Base-by-base conservation (phyloP, 2,888 invertebrate genomes). In the Chymomyza fuscimana region DNA sequence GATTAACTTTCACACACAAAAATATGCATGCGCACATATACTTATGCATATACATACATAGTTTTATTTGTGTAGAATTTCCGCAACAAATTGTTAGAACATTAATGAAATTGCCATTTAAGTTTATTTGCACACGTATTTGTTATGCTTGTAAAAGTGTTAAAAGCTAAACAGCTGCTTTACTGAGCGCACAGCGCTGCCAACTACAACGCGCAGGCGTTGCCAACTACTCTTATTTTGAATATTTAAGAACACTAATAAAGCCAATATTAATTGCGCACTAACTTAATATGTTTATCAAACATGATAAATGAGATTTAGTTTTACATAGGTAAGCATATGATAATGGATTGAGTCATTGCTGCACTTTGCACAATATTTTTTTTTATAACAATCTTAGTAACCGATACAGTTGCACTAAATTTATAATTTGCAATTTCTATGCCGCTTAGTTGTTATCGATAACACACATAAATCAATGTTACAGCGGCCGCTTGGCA, bases 1-100 rank as follows among this genome's bases (percentile, higher is more conserved):
- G 81, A 85, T 85, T 87, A 77, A 82, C 85, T 84, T 84, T 84
- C 77, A 75, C 87, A 80, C 79, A 84, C 62, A 75, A 67, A 64
- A 75, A 5, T 86, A 83, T 74, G 70, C 74, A 86, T 81, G 52
- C 52, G 73, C 40, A 40, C 12, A 10, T 10, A 40, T 40, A 40
- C 40, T 12, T 12, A 46, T 46, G 4, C 40, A 46, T 12, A 12
- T 12, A 19, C 22, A 56, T 5, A 19, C 2, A 56, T 19, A 19
- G 56, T 4, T 22, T 12, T 1, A n/a, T 52, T 4, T 16, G 4
- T 52, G n/a, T 52, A n/a, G 58, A 63, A 77, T 74, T 72, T 70
- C 79, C 72, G 72, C 65, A 60, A 74, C 72, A 79, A 79, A 71
- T 79, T 79, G 19, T 74, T 25, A 76, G 22, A 16, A 52, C 40